Evolutionary conservation across 2,113 vertebrate genomes (phyloP).

Genomic region (Anhinga rufa): DNA sequence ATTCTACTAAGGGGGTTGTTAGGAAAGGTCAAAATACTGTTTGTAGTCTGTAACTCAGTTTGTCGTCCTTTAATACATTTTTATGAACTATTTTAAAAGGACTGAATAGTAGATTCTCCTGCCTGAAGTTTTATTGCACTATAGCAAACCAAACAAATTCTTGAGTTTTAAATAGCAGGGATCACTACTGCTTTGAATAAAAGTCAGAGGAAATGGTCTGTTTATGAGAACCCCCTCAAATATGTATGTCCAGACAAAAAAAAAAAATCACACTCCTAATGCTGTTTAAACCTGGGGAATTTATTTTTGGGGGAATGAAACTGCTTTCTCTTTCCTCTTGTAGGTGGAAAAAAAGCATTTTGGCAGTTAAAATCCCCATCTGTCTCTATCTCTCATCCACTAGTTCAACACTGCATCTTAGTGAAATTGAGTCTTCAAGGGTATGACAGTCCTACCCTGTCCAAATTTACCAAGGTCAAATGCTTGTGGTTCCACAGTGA

Average conservation of each 20-base stretch:
- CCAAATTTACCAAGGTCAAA: neutral
- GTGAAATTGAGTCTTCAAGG: neutral
- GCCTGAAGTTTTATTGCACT: neutral
- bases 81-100: constrained; percentile 1
- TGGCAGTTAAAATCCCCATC: neutral
- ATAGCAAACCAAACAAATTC: neutral
- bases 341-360: neutral
- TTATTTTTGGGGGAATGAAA: neutral
- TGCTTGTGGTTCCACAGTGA: fast-evolving
- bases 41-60: neutral
- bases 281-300: neutral
- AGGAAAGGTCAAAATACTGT: neutral
- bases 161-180: neutral
- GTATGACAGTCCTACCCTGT: neutral
- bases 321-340: neutral
- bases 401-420: neutral
- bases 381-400: neutral
- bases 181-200: neutral
- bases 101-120: neutral
- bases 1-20: neutral
- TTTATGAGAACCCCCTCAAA: neutral
- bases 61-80: neutral
- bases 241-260: neutral
- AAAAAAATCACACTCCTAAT: neutral
- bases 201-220: neutral